Conservation (phyloP, 2,888 invertebrate species). For the Euclidia mi region DNA sequence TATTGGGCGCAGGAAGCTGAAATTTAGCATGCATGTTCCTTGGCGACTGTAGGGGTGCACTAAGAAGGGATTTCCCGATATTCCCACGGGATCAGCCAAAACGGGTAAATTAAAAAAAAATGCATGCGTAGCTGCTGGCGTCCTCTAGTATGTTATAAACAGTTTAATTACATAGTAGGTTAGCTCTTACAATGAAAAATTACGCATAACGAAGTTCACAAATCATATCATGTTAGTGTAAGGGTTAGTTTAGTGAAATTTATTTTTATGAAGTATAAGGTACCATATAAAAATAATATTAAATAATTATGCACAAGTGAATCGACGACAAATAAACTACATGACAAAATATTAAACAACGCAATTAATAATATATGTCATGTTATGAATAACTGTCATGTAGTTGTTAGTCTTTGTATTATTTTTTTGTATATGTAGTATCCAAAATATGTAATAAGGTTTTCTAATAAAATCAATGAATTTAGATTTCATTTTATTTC, state of each 20-base stretch:
- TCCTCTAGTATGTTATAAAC: slow-evolving; percentile 11
- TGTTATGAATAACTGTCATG: slow-evolving; percentile 25
- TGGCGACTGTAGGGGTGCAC: too few species aligned
- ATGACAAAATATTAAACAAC: slow-evolving; percentile 22
- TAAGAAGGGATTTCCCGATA: too few species aligned
- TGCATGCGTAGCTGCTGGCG: too few species aligned
- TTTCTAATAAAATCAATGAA: slow-evolving; percentile 49
- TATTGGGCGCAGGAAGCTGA: too few species aligned
- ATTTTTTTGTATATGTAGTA: slow-evolving; percentile 47
- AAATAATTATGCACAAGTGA: slow-evolving; percentile 59
- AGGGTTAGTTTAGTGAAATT: slow-evolving; percentile 59
- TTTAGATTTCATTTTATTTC: slow-evolving; percentile 13
- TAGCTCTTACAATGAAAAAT: slow-evolving; percentile 43
- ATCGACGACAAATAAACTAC: slow-evolving; percentile 32
- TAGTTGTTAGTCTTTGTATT: slow-evolving; percentile 39
- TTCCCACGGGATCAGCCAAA: too few species aligned
- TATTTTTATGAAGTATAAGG: slow-evolving; percentile 62
- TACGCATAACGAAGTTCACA: slow-evolving; percentile 61
- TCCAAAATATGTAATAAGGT: slow-evolving; percentile 46
- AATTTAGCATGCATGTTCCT: too few species aligned
- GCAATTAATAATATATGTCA: neutral
- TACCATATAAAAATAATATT: slow-evolving; percentile 47
- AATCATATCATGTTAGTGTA: slow-evolving; percentile 84
- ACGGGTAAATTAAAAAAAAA: too few species aligned
- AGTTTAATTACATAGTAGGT: slow-evolving; percentile 31